Evolutionary conservation across 2,888 invertebrate genomes (phyloP), one percentile per base, ranked within the genome.

Genomic region (Spilarctia lutea): DNA sequence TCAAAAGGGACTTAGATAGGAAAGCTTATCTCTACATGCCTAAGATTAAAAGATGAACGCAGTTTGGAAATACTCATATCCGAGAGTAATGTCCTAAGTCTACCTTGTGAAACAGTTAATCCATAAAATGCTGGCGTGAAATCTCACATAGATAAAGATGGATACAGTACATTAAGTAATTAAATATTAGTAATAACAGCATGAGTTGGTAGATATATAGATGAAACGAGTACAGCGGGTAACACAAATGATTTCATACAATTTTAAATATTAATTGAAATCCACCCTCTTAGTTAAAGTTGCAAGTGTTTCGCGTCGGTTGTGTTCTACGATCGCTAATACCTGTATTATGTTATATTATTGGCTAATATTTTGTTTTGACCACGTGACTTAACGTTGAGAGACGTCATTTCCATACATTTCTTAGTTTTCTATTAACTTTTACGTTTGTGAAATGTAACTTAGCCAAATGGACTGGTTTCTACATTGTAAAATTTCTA

Each of bases 1-100:
- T 68, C 20, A 42, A 72, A 39, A 42, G 68, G n/a, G 68, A 48
- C 63, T 68, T n/a, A 60, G 66, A 72, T 70, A 72, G 60, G 69
- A 24, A 45, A 65, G n/a, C 48, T 72, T 72, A 68, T 75, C 65
- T 68, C 27, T 33, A 67, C 30, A 65, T 20, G 42, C 65, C 33
- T 65, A 42, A 68, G 67, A 73, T 73, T 65, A 69, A n/a, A 73
- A 65, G 60, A 69, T 68, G 39, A 65, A 65, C 63, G 24, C 39
- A 30, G 48, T 68, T 68, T 13, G 33, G 48, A 11, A 68, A 66
- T 35, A 48, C 35, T 27, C 48, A 30, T 33, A 48, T 65, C 45
- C 24, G 24, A 68, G 68, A 65, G 33, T 48, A 65, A 48, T 33
- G 73, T 13, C 20, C 56, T 33, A 24, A 18, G n/a, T 66, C 66